Conservation (phyloP, 1,140 invertebrate genomes). For the Drosophila mayri region DNA sequence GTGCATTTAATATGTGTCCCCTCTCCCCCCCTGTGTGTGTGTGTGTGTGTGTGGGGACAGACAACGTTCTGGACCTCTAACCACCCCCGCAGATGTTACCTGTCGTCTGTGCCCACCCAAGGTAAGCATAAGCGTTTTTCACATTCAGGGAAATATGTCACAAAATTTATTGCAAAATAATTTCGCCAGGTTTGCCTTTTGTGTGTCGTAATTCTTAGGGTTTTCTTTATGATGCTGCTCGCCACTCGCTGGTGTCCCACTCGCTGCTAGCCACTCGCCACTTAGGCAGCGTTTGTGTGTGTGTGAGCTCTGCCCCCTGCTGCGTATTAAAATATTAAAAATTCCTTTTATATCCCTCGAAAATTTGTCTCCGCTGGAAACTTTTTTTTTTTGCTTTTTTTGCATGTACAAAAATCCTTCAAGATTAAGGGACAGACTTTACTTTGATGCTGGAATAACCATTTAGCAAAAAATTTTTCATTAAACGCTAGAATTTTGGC, state of each 20-base stretch:
- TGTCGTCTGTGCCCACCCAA: slow-evolving; percentile 63
- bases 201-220: slow-evolving; percentile 41
- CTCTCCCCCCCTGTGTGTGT: background rate
- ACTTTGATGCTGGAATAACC: slow-evolving; percentile 36
- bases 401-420: slow-evolving; percentile 41
- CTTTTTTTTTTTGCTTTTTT: slow-evolving; percentile 35
- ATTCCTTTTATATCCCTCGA: slow-evolving; percentile 63
- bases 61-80: slow-evolving; percentile 29
- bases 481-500: background rate
- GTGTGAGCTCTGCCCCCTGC: background rate
- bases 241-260: slow-evolving; percentile 9
- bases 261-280: slow-evolving; percentile 7
- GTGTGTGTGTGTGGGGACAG: slow-evolving; percentile 12
- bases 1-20: slow-evolving; percentile 71
- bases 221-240: slow-evolving; percentile 1
- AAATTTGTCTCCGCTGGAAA: slow-evolving; percentile 13
- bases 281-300: slow-evolving; percentile 1
- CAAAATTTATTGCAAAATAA: slow-evolving; percentile 84
- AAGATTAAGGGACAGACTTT: slow-evolving; percentile 6
- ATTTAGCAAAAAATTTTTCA: background rate
- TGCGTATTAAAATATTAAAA: slow-evolving; percentile 80
- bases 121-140: slow-evolving; percentile 50
- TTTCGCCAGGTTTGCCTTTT: slow-evolving; percentile 41
- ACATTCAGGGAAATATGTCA: slow-evolving; percentile 81
- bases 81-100: slow-evolving; percentile 70